Percentiles rank a stretch among this genome's conserved stretches.
Conservation (phyloP, 2,113 vertebrate species). For the Fulmarus glacialis region DNA sequence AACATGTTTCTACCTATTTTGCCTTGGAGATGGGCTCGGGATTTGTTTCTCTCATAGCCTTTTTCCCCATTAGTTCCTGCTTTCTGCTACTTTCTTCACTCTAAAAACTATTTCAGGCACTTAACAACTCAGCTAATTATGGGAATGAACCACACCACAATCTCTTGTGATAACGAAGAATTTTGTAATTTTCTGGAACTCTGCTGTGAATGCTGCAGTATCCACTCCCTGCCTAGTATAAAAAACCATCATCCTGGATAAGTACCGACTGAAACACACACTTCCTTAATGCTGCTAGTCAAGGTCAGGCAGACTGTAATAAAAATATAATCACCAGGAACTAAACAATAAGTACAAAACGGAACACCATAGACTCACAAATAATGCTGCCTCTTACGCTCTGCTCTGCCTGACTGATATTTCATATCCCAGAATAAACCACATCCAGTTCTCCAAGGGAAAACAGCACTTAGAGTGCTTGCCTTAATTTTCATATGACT, state of each 20-base stretch:
- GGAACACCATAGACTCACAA: background rate
- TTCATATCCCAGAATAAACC: background rate
- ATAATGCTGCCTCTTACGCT: background rate
- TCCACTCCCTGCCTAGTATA: background rate
- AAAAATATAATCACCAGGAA: background rate
- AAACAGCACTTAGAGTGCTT: background rate
- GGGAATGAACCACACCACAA: background rate
- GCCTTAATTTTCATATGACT: background rate
- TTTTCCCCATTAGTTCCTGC: background rate
- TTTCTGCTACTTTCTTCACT: background rate
- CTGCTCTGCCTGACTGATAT: background rate
- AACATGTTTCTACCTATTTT: rapidly evolving
- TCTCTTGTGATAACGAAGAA: background rate
- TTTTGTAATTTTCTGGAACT: background rate
- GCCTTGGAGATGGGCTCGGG: background rate
- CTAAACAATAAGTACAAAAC: background rate
- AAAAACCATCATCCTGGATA: background rate
- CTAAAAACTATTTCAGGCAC: background rate
- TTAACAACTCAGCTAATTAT: background rate
- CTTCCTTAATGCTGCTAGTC: background rate
- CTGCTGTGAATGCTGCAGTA: background rate
- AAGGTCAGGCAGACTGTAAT: background rate
- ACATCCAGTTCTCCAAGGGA: background rate
- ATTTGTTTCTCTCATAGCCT: background rate
- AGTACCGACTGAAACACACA: background rate